Percentiles rank a stretch among this genome's conserved stretches.
Conservation (phyloP, 2,797 vertebrate genomes). For the Pseudochaenichthys georgianus region DNA sequence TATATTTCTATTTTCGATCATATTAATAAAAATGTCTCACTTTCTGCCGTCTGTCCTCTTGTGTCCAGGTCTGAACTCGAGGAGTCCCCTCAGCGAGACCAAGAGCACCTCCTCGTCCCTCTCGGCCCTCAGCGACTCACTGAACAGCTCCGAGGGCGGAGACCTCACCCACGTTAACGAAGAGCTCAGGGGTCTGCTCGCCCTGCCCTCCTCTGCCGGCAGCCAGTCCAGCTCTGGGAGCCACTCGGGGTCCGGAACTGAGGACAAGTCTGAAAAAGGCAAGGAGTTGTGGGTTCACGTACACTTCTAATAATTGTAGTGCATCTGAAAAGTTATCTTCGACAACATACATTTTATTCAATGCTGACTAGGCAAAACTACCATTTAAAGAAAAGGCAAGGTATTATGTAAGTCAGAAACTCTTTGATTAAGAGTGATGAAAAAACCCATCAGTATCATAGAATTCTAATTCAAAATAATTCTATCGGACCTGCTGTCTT, state of each 20-base stretch:
- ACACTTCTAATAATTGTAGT: background rate
- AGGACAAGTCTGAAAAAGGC: conserved; percentile 98
- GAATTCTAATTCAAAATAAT: background rate
- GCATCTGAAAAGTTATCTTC: background rate
- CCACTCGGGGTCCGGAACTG: conserved; percentile 90
- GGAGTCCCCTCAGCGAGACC: conserved; percentile 92
- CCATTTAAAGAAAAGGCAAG: background rate
- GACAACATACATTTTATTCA: conserved; percentile 1
- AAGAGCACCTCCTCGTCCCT: conserved; percentile 97
- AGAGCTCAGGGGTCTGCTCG: conserved; percentile 91
- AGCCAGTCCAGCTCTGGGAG: conserved; percentile 91
- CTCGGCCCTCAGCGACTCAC: conserved; percentile 96
- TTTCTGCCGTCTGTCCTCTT: background rate
- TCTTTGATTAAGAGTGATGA: background rate
- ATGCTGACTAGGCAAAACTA: background rate
- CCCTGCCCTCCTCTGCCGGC: conserved; percentile 92
- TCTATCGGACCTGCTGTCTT: too few species aligned
- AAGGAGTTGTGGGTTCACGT: conserved; percentile 44
- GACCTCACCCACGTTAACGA: conserved; percentile 91
- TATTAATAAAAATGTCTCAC: background rate
- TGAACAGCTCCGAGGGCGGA: conserved; percentile 95
- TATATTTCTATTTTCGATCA: background rate
- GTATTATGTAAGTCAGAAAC: background rate
- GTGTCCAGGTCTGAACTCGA: conserved; percentile 81
- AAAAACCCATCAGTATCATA: background rate